phyloP scores from a whole-genome alignment of 2,797 vertebrate species.

The Myripristis murdjan region DNA sequence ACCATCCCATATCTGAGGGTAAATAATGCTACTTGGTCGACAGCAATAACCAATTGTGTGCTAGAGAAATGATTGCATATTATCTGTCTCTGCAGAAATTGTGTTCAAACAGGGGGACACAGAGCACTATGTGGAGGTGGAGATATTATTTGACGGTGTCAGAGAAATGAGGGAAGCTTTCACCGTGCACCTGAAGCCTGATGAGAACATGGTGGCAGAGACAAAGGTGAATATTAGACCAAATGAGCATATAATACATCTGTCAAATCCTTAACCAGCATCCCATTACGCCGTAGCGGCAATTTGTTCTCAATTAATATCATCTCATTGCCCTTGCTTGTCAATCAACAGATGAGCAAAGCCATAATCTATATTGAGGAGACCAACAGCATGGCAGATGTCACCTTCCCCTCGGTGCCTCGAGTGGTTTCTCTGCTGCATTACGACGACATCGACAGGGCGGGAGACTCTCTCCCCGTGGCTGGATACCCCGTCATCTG shows the following conservation, averaged over 20 bases:
- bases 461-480: constrained; percentile 79
- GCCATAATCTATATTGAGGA: constrained; percentile 97
- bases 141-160: constrained; percentile 91
- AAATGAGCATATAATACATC: constrained; percentile 65
- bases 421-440: constrained; percentile 91
- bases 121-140: constrained; percentile 91
- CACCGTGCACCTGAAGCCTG: constrained; percentile 94
- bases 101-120: constrained; percentile 93
- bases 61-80: background rate
- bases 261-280: constrained; percentile 4
- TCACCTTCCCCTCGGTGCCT: constrained; percentile 95
- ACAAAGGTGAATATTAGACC: constrained; percentile 86
- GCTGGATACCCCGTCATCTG: constrained; percentile 96
- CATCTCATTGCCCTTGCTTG: constrained; percentile 22
- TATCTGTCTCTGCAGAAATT: constrained; percentile 85
- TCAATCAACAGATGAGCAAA: constrained; percentile 88
- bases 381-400: constrained; percentile 93
- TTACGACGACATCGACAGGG: constrained; percentile 89
- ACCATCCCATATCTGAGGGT: constrained; percentile 90
- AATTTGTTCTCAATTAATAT: constrained; percentile 26
- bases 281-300: constrained; percentile 2
- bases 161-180: constrained; percentile 98
- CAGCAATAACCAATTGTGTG: constrained; percentile 1
- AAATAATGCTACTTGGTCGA: constrained; percentile 18
- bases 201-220: constrained; percentile 97